Percentiles rank a stretch among this genome's conserved stretches.
These are phyloP conservation scores for Noturus placidus DNA, from an alignment of 2,113 vertebrate species.

Conservation along the genomic window DNA sequence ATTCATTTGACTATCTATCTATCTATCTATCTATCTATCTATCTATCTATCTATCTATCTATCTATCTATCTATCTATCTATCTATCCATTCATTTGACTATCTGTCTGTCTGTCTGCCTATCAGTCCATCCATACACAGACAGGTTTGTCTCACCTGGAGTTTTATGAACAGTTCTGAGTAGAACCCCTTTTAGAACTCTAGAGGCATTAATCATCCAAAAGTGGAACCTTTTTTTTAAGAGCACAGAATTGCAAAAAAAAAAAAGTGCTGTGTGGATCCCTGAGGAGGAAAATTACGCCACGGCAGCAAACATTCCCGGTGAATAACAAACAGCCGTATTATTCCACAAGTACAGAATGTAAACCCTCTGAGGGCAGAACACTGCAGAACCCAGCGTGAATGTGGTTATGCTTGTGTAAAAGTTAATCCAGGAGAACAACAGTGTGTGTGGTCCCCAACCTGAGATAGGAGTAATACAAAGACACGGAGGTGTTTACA, in stretches of 20 bases:
- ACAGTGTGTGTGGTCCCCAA: background rate
- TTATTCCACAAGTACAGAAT: conserved; percentile 2
- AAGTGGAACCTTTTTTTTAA: background rate
- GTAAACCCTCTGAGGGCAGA: background rate
- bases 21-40: background rate
- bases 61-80: background rate
- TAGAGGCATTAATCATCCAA: background rate
- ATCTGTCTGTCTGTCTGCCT: background rate
- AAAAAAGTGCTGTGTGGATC: background rate
- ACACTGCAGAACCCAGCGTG: background rate
- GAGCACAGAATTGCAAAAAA: background rate
- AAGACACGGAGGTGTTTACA: conserved; percentile 24
- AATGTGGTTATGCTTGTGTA: background rate
- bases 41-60: too few species aligned
- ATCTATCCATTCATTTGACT: background rate
- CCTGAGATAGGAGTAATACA: background rate
- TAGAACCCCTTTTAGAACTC: background rate
- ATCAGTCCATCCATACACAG: background rate
- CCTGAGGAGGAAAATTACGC: background rate
- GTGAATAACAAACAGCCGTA: background rate
- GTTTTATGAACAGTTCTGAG: background rate
- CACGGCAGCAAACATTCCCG: background rate
- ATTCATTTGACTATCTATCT: background rate
- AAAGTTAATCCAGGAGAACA: too few species aligned
- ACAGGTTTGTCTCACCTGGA: background rate